Base-by-base conservation (phyloP, 2,888 invertebrate genomes). In the Hyles lineata region DNA sequence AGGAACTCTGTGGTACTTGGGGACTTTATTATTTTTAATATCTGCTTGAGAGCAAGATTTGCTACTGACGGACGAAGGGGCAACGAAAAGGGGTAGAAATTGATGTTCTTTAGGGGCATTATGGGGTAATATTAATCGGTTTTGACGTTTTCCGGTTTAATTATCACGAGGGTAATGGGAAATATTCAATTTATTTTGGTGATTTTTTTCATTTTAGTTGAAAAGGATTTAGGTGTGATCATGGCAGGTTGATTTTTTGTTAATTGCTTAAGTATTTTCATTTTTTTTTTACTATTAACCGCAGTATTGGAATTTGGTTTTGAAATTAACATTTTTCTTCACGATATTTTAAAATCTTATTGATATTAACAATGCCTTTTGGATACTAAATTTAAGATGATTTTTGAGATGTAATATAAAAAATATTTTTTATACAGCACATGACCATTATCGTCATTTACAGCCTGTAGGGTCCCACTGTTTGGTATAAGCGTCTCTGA, bases 21-120 rank as follows among this genome's bases (percentile, higher is more conserved):
- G 86, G 88, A 86, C 82, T 81, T 84, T 86, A 90, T 90, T 91
- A 90, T 91, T 93, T 93, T 93, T 92, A 93, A 94, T 93, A 92
- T 90, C 87, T 84, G 88, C 84, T 85, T 2, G 19, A n/a, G 55
- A 55, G 55, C 80, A 89, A 90, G 92, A 91, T 90, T 91, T 92
- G 89, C 84, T 81, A 85, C 80, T 87, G 89, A 89, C 87, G 87
- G 85, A 78, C 77, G 80, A 85, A 84, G 85, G 86, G 82, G 72
- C 81, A 85, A 85, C 87, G 73, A 75, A 82, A 84, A 87, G 84
- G 89, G 91, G 89, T 84, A 67, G 78, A 78, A 86, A 87, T 84
- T 83, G 87, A 83, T 87, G 89, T 85, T 84, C 86, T 83, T 82
- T 83, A 80, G 78, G 85, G 84, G 85, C 86, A 89, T 89, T 86